phyloP scores from a whole-genome alignment of 2,888 invertebrate genomes.

The Germaria angustata region DNA sequence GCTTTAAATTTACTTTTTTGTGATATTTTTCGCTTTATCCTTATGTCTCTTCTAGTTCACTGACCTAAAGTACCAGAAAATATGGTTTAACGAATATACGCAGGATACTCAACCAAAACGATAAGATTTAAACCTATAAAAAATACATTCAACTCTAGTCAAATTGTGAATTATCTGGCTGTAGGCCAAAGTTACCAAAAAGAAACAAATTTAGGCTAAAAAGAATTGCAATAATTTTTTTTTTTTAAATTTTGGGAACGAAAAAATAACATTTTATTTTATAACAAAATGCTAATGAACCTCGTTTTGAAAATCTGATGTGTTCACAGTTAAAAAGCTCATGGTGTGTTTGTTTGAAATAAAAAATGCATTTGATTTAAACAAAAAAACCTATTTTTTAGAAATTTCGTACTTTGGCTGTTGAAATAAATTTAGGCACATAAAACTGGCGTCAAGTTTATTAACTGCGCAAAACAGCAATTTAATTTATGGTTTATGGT shows the following conservation, averaged over 20 bases:
- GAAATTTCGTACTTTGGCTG: slow-evolving; percentile 28
- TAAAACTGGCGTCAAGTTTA: slow-evolving; percentile 60
- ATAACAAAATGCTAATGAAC: slow-evolving; percentile 63
- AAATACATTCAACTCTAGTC: slow-evolving; percentile 21
- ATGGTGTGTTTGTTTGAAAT: background rate
- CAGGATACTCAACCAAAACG: slow-evolving; percentile 1
- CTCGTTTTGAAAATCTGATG: slow-evolving; percentile 46
- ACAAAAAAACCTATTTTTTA: background rate
- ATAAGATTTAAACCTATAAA: slow-evolving; percentile 29
- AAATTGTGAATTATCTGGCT: slow-evolving; percentile 43
- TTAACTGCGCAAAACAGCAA: slow-evolving; percentile 40
- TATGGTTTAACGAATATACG: slow-evolving; percentile 27
- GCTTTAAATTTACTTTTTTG: background rate
- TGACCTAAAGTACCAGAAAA: slow-evolving; percentile 47
- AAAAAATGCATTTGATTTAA: slow-evolving; percentile 19
- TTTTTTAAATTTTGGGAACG: background rate
- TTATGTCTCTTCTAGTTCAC: slow-evolving; percentile 34
- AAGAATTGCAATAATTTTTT: too few species aligned
- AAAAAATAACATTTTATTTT: slow-evolving; percentile 49
- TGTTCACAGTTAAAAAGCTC: background rate
- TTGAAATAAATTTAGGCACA: slow-evolving; percentile 11
- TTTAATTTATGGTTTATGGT: slow-evolving; percentile 31
- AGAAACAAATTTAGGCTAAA: background rate
- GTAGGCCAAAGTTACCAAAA: slow-evolving; percentile 32
- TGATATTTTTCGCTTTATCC: background rate